phyloP scores from a whole-genome alignment of 2,797 vertebrate genomes.

The Sphenodon punctatus region DNA sequence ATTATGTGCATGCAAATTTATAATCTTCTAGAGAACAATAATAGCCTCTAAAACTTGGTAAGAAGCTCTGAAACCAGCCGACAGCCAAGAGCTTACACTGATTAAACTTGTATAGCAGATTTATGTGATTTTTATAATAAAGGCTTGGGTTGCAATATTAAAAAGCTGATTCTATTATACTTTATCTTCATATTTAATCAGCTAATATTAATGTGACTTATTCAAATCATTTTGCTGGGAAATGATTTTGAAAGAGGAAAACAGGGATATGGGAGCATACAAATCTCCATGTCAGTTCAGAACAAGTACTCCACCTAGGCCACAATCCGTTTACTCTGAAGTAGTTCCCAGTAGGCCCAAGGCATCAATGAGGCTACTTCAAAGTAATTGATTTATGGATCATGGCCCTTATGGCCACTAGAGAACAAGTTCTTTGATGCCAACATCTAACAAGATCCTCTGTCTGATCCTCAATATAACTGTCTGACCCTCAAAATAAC shows the following conservation, averaged over 20 bases:
- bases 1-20: not conserved
- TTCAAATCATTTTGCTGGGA: not conserved
- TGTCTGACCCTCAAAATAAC: too few species aligned
- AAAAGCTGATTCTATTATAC: slow-evolving; percentile 33
- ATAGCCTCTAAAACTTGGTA: not conserved
- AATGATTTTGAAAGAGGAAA: not conserved
- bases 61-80: slow-evolving; percentile 9
- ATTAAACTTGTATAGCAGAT: slow-evolving; percentile 23
- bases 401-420: too few species aligned
- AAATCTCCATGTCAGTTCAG: not conserved
- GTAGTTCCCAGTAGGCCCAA: too few species aligned
- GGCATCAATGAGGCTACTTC: too few species aligned
- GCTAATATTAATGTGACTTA: not conserved
- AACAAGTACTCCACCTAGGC: not conserved
- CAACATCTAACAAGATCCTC: too few species aligned
- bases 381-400: too few species aligned
- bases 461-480: too few species aligned
- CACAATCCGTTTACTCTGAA: too few species aligned
- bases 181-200: not conserved
- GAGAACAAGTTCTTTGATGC: too few species aligned
- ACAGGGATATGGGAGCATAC: not conserved
- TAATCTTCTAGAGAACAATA: not conserved
- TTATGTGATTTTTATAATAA: not conserved
- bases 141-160: slow-evolving; percentile 11
- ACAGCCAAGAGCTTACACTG: slow-evolving; percentile 12